Base-by-base conservation (phyloP, 2,113 vertebrate genomes). In the Theristicus caerulescens region DNA sequence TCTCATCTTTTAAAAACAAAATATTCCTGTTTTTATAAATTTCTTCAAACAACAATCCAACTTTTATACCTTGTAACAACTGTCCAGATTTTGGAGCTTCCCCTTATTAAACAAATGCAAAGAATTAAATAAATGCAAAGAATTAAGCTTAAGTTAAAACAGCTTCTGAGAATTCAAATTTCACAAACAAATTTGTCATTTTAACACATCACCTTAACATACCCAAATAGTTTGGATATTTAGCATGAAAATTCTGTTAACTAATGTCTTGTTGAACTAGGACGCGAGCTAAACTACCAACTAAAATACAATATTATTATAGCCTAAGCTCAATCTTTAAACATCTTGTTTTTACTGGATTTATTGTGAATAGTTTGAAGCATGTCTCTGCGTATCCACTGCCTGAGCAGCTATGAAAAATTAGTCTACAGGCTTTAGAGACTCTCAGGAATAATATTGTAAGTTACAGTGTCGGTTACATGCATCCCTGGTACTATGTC, bases 1-100 rank as follows among this genome's bases (percentile, higher is more conserved):
- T 91, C 42, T 91, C 55, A 87, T 86, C 46, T 95, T 95, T 77
- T 93, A 51, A 93, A 95, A 86, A 14, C 19, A 88, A 94, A 91
- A 58, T 58, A 79, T 57, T 69, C 49, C 58, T 42, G 3, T 0
- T 93, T 73, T 70, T 77, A 62, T n/a, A 32, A 29, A 36, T 24
- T 32, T 83, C 72, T 82, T 82, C 69, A 70, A 87, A 58, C 16
- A 67, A n/a, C n/a, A 78, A 11, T 5, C 32, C 54, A 52, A 67
- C 16, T 21, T 88, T 52, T 79, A 46, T 9, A 66, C 59, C 36
- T 93, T 46, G 11, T 34, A 82, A 36, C 11, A 78, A 49, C 40
- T 62, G 26, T 61, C 36, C 49, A 64, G 55, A 81, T 21, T 70
- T 26, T 79, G 73, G 82, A 89, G 42, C 32, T 77, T 78, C 38